These are phyloP conservation scores for Phoronis australis DNA, from an alignment of 2,888 invertebrate genomes.

Conservation along the genomic window DNA sequence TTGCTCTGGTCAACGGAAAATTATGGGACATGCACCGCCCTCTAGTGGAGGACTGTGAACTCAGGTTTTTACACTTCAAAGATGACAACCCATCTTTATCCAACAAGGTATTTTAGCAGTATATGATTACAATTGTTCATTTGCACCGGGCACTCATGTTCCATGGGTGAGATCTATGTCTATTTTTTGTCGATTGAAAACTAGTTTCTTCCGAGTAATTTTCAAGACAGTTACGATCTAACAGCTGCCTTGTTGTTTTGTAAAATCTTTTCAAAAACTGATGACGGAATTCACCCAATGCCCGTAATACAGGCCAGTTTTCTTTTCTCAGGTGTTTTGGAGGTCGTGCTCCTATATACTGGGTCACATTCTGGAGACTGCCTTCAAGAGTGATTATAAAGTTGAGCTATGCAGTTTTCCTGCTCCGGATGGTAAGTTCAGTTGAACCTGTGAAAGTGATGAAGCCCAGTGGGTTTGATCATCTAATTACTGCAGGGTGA, in stretches of 20 bases:
- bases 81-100: constrained; percentile 52
- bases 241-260: too few species aligned
- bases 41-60: constrained; percentile 61
- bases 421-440: constrained; percentile 74
- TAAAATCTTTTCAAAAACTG: too few species aligned
- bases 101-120: constrained; percentile 39
- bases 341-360: constrained; percentile 83
- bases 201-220: too few species aligned
- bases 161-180: too few species aligned
- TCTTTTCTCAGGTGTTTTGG: constrained; percentile 70
- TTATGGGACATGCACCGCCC: constrained; percentile 94
- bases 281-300: not conserved
- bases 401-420: constrained; percentile 87
- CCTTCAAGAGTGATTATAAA: constrained; percentile 73
- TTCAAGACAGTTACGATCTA: too few species aligned
- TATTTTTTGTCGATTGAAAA: too few species aligned
- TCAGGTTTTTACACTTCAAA: constrained; percentile 63
- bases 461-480: too few species aligned
- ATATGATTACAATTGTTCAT: too few species aligned
- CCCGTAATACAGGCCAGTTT: not conserved
- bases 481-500: too few species aligned
- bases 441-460: too few species aligned
- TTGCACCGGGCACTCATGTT: too few species aligned
- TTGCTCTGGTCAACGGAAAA: constrained; percentile 75
- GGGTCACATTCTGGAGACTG: constrained; percentile 66